Evolutionary conservation across 1,140 invertebrate genomes (phyloP).

Genomic region (Heliothis virescens): DNA sequence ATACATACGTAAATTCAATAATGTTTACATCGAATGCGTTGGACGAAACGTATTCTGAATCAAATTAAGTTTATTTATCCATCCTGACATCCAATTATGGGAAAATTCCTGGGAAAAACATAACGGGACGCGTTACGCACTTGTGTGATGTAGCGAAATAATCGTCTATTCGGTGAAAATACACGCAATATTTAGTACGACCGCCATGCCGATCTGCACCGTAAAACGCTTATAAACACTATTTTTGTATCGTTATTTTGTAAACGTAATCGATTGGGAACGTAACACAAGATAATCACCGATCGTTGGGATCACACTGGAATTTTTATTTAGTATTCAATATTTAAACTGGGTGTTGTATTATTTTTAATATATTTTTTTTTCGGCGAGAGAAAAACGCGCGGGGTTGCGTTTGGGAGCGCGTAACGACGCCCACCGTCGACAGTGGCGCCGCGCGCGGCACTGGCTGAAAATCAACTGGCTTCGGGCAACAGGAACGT

Average conservation of each 20-base stretch:
- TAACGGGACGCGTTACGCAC: slow-evolving; percentile 37
- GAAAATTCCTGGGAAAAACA: slow-evolving; percentile 39
- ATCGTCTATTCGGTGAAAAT: slow-evolving; percentile 52
- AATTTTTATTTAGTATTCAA: slow-evolving; percentile 30
- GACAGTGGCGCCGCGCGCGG: slow-evolving; percentile 80
- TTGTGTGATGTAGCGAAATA: slow-evolving; percentile 50
- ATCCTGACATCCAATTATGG: slow-evolving; percentile 28
- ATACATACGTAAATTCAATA: slow-evolving; percentile 43
- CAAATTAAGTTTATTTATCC: slow-evolving; percentile 44
- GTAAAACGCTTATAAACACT: slow-evolving; percentile 75
- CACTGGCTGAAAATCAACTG: slow-evolving; percentile 76
- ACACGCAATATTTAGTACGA: slow-evolving; percentile 63
- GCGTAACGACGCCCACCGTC: slow-evolving; percentile 79
- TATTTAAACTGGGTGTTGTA: not conserved
- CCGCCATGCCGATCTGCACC: slow-evolving; percentile 68
- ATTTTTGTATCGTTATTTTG: slow-evolving; percentile 71
- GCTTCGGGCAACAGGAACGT: slow-evolving; percentile 67
- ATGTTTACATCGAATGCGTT: slow-evolving; percentile 43
- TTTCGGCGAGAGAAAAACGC: slow-evolving; percentile 53
- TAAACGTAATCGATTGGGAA: slow-evolving; percentile 59
- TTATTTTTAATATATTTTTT: slow-evolving; percentile 56
- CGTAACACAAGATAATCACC: slow-evolving; percentile 40
- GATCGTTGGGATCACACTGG: slow-evolving; percentile 22
- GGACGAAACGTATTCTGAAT: slow-evolving; percentile 34
- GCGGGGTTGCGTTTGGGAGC: slow-evolving; percentile 63